Conservation (phyloP, 2,888 invertebrate genomes). For the Ophraella communa region DNA sequence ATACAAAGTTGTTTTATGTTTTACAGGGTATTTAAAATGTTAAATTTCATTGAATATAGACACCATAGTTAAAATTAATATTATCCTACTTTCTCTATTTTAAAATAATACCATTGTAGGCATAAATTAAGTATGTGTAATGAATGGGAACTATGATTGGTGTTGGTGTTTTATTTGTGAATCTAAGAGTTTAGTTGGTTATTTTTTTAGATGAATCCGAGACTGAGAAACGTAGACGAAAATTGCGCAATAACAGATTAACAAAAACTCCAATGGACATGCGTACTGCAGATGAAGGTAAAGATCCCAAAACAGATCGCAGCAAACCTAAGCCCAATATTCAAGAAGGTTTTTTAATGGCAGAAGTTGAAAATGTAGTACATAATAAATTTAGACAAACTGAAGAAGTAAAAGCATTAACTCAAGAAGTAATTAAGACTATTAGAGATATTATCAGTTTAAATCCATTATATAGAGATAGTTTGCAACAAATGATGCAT, state of each 20-base stretch:
- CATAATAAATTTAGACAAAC: slow-evolving; percentile 89
- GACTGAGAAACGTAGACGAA: slow-evolving; percentile 65
- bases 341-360: slow-evolving; percentile 78
- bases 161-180: too few relatives aligned
- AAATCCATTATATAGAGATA: slow-evolving; percentile 96
- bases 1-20: too few relatives aligned
- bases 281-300: slow-evolving; percentile 32
- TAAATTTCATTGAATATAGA: too few relatives aligned
- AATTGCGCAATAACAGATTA: slow-evolving; percentile 56
- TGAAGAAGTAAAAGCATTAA: slow-evolving; percentile 95
- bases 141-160: too few relatives aligned
- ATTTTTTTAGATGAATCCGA: slow-evolving; percentile 80
- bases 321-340: slow-evolving; percentile 31
- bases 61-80: too few relatives aligned
- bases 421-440: slow-evolving; percentile 93
- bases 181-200: too few relatives aligned
- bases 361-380: slow-evolving; percentile 90
- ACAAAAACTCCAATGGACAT: slow-evolving; percentile 48
- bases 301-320: slow-evolving; percentile 37
- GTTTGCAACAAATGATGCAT: slow-evolving; percentile 96
- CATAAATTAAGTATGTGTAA: too few relatives aligned
- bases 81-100: too few relatives aligned
- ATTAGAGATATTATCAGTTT: slow-evolving; percentile 96
- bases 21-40: too few relatives aligned
- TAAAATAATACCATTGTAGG: too few relatives aligned